Percentiles rank a stretch among this genome's conserved stretches.
These are phyloP conservation scores for Pionites leucogaster DNA, from an alignment of 2,113 vertebrate genomes.

Conservation along the genomic window DNA sequence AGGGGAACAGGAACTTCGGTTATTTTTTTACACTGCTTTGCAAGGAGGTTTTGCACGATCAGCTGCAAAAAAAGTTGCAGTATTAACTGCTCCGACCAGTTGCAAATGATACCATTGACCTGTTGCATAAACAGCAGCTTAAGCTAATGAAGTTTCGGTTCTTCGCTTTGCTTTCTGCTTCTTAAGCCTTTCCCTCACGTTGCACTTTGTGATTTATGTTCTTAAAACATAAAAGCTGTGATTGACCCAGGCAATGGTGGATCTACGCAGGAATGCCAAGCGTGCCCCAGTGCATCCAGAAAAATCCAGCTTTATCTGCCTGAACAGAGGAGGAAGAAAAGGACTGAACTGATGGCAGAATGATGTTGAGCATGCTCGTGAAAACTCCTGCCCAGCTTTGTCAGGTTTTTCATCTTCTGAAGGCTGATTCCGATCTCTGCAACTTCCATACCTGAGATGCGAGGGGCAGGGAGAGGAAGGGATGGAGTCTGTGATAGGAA, in stretches of 20 bases:
- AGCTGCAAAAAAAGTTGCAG: not conserved
- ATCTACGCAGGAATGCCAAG: not conserved
- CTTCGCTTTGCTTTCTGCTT: not conserved
- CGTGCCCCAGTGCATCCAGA: not conserved
- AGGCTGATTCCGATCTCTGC: not conserved
- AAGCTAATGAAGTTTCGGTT: not conserved
- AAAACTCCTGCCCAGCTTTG: not conserved
- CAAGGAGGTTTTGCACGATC: not conserved
- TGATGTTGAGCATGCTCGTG: not conserved
- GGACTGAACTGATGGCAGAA: not conserved
- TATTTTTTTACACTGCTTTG: not conserved
- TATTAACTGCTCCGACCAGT: not conserved
- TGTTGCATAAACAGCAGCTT: not conserved
- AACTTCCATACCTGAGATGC: not conserved
- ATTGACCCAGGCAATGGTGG: not conserved
- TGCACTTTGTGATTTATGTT: not conserved
- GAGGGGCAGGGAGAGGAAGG: not conserved
- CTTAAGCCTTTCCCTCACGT: not conserved
- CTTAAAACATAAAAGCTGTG: not conserved
- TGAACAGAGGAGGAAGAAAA: not conserved
- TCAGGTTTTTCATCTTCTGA: constrained; percentile 11
- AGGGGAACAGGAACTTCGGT: not conserved
- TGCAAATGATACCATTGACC: not conserved
- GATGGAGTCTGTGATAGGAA: not conserved
- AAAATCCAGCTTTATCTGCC: not conserved